These are phyloP conservation scores for Heptranchias perlo DNA, from an alignment of 2,113 vertebrate species.

Conservation along the genomic window DNA sequence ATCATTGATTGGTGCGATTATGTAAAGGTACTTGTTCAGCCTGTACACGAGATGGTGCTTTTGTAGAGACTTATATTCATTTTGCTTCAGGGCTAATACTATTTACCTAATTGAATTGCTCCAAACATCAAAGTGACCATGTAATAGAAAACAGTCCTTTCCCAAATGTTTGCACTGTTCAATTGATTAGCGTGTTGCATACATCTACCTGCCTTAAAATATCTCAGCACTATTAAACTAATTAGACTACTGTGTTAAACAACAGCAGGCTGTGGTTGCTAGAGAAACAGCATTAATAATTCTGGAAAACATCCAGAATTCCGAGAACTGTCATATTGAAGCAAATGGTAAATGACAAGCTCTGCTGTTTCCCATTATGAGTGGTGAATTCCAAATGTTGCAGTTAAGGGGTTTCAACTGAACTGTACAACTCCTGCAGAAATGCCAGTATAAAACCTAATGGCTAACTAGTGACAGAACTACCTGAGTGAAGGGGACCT, in stretches of 20 bases:
- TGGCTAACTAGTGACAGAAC: background rate
- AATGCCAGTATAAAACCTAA: background rate
- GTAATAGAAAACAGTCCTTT: background rate
- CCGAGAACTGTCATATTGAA: background rate
- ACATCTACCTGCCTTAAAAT: background rate
- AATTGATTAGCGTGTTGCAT: background rate
- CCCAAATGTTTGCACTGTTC: background rate
- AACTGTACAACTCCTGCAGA: background rate
- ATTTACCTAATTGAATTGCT: background rate
- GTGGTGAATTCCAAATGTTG: background rate
- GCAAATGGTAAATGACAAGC: constrained; percentile 29
- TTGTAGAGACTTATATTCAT: background rate
- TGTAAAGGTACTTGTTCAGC: background rate
- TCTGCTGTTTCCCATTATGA: background rate
- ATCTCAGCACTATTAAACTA: background rate
- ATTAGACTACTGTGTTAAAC: background rate
- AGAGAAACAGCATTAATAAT: constrained; percentile 11
- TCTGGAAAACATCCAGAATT: constrained; percentile 28
- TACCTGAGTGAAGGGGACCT: background rate
- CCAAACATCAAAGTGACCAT: background rate
- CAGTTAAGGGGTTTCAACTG: background rate
- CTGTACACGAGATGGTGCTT: background rate
- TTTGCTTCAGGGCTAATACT: background rate
- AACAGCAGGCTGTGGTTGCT: background rate
- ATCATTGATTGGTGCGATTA: background rate